These are phyloP conservation scores for Aldrovandia affinis DNA, from an alignment of 2,797 vertebrate species.

Conservation along the genomic window DNA sequence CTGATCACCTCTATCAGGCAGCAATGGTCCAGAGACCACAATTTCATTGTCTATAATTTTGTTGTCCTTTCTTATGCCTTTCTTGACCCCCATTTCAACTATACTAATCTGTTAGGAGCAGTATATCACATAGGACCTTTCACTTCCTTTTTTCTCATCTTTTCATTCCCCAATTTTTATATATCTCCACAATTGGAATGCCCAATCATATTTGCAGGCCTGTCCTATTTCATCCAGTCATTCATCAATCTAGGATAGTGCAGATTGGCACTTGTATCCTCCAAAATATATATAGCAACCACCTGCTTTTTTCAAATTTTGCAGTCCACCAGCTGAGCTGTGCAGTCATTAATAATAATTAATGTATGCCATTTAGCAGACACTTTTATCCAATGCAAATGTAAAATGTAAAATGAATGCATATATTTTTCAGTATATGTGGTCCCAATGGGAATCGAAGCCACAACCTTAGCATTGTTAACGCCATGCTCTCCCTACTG, in stretches of 20 bases:
- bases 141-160: background rate
- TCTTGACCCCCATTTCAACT: background rate
- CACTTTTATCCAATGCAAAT: too few species aligned
- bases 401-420: too few species aligned
- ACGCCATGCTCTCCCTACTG: too few species aligned
- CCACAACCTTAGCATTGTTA: too few species aligned
- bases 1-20: background rate
- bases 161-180: background rate
- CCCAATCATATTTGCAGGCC: background rate
- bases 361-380: too few species aligned
- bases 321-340: background rate
- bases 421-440: too few species aligned
- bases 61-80: background rate
- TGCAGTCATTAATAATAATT: too few species aligned
- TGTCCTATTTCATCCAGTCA: background rate
- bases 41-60: background rate
- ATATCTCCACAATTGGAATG: background rate
- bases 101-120: background rate
- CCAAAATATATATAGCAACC: background rate
- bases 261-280: background rate
- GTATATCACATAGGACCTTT: background rate
- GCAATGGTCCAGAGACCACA: background rate
- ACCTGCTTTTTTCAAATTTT: too few species aligned
- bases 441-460: too few species aligned
- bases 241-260: background rate